Conservation (phyloP, 2,113 vertebrate genomes). For the Drymodes brunneopygia region DNA sequence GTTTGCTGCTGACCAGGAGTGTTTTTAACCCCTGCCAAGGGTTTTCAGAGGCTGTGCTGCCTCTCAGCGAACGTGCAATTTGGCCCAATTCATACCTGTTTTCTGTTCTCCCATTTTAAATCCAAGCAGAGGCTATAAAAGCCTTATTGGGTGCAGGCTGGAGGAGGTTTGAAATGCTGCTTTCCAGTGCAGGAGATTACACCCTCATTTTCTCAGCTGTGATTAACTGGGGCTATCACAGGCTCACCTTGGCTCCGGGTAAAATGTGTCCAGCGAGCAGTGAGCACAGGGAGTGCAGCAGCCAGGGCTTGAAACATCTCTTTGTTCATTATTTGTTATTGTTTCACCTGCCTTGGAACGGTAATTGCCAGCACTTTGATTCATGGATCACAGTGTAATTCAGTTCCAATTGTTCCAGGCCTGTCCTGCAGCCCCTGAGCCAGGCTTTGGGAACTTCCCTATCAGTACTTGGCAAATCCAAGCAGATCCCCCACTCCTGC, state of each 20-base stretch:
- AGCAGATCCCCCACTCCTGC: not conserved
- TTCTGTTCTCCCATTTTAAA: not conserved
- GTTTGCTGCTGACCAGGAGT: not conserved
- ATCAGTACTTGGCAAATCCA: not conserved
- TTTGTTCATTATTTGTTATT: constrained; percentile 57
- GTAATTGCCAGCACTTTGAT: constrained; percentile 42
- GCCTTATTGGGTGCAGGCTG: not conserved
- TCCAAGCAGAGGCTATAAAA: not conserved
- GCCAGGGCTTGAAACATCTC: constrained; percentile 11
- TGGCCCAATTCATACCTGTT: not conserved
- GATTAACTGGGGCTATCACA: constrained; percentile 11
- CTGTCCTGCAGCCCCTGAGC: not conserved
- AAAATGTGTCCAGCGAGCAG: constrained; percentile 39
- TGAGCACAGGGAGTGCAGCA: not conserved
- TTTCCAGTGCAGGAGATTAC: not conserved
- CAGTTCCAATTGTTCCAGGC: constrained; percentile 23
- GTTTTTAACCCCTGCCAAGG: not conserved
- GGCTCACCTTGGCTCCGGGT: not conserved
- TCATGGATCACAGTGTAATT: constrained; percentile 37
- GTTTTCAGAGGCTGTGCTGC: not conserved
- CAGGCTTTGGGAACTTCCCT: constrained; percentile 17
- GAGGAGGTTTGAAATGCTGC: not conserved
- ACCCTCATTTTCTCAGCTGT: not conserved
- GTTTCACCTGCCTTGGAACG: constrained; percentile 51
- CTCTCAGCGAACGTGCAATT: not conserved